Evolutionary conservation across 2,888 invertebrate species (phyloP), one percentile per base, ranked within the genome.

Genomic region (Silvanus unidentatus): DNA sequence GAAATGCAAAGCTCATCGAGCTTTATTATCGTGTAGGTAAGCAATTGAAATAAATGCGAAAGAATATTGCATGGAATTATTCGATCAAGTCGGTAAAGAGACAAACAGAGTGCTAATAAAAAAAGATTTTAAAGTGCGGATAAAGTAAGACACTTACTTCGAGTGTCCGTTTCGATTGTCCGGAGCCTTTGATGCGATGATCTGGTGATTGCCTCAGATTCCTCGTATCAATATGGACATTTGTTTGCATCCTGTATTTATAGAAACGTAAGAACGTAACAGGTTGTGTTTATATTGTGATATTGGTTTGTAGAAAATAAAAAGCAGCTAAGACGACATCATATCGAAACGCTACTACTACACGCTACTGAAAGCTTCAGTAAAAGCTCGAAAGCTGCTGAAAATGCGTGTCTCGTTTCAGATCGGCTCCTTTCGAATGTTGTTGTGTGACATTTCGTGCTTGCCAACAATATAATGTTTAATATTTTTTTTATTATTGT

Each of bases 181-280:
- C 67, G 5, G 74, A 13, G 29, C 70, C 71, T 50, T 81, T 80
- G 54, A 71, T 73, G 52, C 80, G 75, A 54, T 80, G 83, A 50
- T 82, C 82, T 9, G 78, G 82, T 30, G 79, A 80, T 53, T 75
- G 76, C 37, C 82, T 76, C 44, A 84, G 71, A 58, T 75, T 79
- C 70, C 83, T 84, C 10, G 84, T 77, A 69, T 85, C 84, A 43
- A 85, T 84, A 70, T 84, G 84, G 57, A 84, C 84, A 71, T 84
- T 84, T 29, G 84, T 84, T 77, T 84, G 84, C 84, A 84, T 84
- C 53, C 48, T 65, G 32, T 9, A 28, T 8, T 9, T 8, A 28
- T 9, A 28, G 28, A 28, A 28, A 10, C 28, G 28, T 9, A 9
- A 28, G 28, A 28, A 32, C n/a, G 32, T 32, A 12, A 32, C 32